Base-by-base conservation (phyloP, 2,888 invertebrate species). In the Linhomoeus sp. region DNA sequence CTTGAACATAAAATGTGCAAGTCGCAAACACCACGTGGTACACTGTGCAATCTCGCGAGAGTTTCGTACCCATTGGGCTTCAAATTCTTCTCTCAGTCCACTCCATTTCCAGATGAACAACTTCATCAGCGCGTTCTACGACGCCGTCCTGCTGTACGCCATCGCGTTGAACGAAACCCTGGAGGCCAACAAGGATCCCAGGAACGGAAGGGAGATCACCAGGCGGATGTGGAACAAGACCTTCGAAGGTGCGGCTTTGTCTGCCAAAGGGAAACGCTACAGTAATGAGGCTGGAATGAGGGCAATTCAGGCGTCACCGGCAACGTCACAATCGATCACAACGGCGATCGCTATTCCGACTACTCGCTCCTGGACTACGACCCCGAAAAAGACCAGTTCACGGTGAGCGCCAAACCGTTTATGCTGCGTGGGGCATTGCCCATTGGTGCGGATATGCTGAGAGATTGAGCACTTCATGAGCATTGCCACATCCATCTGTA, bases 331-430 rank as follows among this genome's bases (percentile, higher is more conserved):
- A 88, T 94, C 57, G 87, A 94, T 65, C 75, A 75, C 24, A 92
- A 92, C 67, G 92, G 90, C 0, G 92, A 92, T 67, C 75, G 90
- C 40, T 81, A 86, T 51, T 85, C 85, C 0, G 86, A 87, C 47
- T 94, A 92, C 65, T 86, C 90, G 0, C 70, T 94, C 43, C 73
- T 92, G 41, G 87, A 90, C 61, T 81, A 90, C 78, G 80, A 92
- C 67, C 81, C 83, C 0, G 68, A 67, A 0, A 80, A 80, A 1
- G 71, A 78, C 50, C 74, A 75, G 50, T 86, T 85, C 61, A 44
- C 23, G 36, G 38, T 44, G 22, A n/a, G n/a, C n/a, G n/a, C n/a
- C n/a, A n/a, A n/a, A n/a, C n/a, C n/a, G n/a, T n/a, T n/a, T n/a
- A n/a, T n/a, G n/a, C n/a, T n/a, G n/a, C n/a, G n/a, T n/a, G n/a